phyloP scores from a whole-genome alignment of 1,140 invertebrate genomes.

The Metopolophium dirhodum region DNA sequence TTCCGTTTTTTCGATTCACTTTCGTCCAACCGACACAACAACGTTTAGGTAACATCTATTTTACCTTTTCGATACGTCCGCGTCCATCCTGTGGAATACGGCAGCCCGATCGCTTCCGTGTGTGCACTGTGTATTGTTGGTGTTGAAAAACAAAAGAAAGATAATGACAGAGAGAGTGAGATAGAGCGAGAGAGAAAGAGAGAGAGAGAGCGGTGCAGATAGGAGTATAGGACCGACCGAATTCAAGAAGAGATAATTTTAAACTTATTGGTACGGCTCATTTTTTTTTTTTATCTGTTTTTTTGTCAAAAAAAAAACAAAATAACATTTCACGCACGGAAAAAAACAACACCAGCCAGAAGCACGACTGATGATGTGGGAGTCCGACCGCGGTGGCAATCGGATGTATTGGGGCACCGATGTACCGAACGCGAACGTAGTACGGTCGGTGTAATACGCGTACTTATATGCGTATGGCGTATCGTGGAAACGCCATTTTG shows the following conservation, averaged over 20 bases:
- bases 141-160: constrained; percentile 5
- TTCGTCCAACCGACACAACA: background rate
- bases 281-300: constrained; percentile 34
- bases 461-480: background rate
- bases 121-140: background rate
- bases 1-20: background rate
- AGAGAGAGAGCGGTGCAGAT: background rate
- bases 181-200: background rate
- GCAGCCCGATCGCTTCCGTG: background rate
- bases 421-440: background rate
- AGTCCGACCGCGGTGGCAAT: background rate
- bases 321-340: constrained; percentile 10
- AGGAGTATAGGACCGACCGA: background rate
- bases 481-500: constrained; percentile 55
- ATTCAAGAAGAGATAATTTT: constrained; percentile 27
- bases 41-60: background rate
- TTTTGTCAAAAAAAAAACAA: constrained; percentile 9
- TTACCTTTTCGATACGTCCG: constrained; percentile 48
- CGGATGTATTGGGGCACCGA: background rate
- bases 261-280: background rate
- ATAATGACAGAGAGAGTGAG: background rate
- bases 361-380: background rate
- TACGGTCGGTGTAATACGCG: too few species aligned
- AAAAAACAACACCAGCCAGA: constrained; percentile 35
- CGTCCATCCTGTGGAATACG: constrained; percentile 12